Conservation (phyloP, 2,888 invertebrate species). For the Cetonia aurata region DNA sequence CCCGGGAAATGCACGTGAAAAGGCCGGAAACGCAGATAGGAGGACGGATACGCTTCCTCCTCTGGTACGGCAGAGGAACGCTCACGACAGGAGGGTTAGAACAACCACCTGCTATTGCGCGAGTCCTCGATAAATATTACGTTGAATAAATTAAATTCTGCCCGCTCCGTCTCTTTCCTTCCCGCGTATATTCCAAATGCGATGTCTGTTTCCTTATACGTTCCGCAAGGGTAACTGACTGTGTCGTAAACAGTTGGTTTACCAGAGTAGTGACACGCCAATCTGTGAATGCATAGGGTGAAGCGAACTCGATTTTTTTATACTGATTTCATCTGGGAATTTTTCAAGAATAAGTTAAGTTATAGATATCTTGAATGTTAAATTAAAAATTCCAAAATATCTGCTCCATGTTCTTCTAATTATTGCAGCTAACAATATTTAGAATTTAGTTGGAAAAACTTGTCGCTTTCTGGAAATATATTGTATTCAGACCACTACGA, state of each 20-base stretch:
- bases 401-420: too few species aligned
- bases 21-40: slow-evolving; percentile 52
- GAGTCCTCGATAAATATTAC: slow-evolving; percentile 34
- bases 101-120: slow-evolving; percentile 30
- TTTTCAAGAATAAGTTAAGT: too few species aligned
- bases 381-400: too few species aligned
- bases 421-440: too few species aligned
- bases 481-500: too few species aligned
- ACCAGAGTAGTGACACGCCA: not conserved
- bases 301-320: not conserved
- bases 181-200: not conserved
- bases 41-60: slow-evolving; percentile 48
- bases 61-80: not conserved
- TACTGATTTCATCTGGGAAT: too few species aligned
- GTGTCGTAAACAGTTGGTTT: slow-evolving; percentile 14
- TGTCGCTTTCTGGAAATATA: too few species aligned
- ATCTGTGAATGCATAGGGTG: not conserved
- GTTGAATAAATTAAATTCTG: slow-evolving; percentile 28
- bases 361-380: too few species aligned
- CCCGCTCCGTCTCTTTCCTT: not conserved
- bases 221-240: slow-evolving; percentile 2
- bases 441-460: too few species aligned
- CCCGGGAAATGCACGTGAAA: slow-evolving; percentile 48
- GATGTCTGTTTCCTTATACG: too few species aligned
- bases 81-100: slow-evolving; percentile 27